Evolutionary conservation across 2,797 vertebrate genomes (phyloP), one percentile per base, ranked within the genome.

Genomic region (Aphelocoma californica): DNA sequence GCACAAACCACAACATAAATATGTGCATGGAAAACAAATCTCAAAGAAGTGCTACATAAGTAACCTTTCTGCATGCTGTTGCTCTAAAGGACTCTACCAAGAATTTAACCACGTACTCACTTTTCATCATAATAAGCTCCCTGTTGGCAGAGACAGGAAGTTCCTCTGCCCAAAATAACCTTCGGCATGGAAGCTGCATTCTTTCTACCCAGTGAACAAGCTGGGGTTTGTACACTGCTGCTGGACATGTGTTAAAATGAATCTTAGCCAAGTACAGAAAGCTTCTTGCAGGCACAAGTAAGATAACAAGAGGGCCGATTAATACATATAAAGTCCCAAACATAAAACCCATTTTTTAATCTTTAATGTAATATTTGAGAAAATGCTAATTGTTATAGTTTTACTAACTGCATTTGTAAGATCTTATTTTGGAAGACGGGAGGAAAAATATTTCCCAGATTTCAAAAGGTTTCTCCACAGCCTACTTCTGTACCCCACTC

Each of bases 71-170:
- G 14, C 71, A 61, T 51, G 60, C 20, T 61, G 32, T 31, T 73
- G 29, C 25, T 90, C 36, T 66, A 77, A 84, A 86, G 13, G 20
- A 82, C 8, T 67, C 77, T 72, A 70, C 45, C 54, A 87, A 61
- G 58, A 74, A 62, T 89, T 88, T 69, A 67, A 57, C 51, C 60
- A 54, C 2, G 0, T 79, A 40, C 34, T 57, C 58, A 44, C 32
- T 92, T 95, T 95, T 93, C 53, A 58, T 88, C 60, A 64, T 75
- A 62, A 86, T 65, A 92, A 80, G 28, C 10, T 92, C 38, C 40
- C 31, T 81, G 8, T 54, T 81, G 45, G 29, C 75, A 93, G 32
- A 73, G 4, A 32, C 51, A 85, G 72, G 48, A 86, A 77, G 48
- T 32, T 78, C 34, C 32, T 75, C 32, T 82, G 56, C 26, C 50